A percentile compares a stretch with the other conserved stretches of the same genome.
phyloP scores from a whole-genome alignment of 2,888 invertebrate genomes.

The Lithophane leautieri region DNA sequence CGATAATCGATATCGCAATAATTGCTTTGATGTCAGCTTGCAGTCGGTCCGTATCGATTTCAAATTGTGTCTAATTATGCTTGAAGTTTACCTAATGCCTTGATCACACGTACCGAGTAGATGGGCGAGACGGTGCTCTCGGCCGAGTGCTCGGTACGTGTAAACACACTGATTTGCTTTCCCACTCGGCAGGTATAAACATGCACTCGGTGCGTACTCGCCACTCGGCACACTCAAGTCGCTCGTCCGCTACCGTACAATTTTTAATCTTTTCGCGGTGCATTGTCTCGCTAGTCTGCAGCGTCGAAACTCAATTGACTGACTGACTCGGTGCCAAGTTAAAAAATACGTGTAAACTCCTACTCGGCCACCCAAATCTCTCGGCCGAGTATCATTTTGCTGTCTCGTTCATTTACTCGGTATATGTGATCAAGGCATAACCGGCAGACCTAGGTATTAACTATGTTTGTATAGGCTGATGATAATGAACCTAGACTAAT shows the following conservation, averaged over 20 bases:
- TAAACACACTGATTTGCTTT: no score
- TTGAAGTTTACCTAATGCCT: not conserved
- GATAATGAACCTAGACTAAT: no score
- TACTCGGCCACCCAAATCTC: no score
- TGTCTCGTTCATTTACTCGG: not conserved
- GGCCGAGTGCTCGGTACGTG: not conserved
- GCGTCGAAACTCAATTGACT: not conserved
- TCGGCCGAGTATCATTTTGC: not conserved
- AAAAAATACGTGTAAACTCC: no score
- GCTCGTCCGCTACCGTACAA: not conserved
- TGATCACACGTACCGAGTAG: not conserved
- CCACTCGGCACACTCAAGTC: not conserved
- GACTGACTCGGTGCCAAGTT: no score
- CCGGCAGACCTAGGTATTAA: no score
- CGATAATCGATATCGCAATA: constrained; percentile 20
- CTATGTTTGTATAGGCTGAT: no score
- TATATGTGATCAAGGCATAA: no score
- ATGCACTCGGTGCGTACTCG: not conserved
- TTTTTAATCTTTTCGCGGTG: not conserved
- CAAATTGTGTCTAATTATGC: constrained; percentile 25
- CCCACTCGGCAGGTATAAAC: no score
- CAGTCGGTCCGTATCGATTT: constrained; percentile 1
- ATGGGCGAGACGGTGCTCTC: not conserved
- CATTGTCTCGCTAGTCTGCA: not conserved
- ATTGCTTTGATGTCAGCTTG: constrained; percentile 34